Conservation (phyloP, 2,113 vertebrate genomes). For the Macrotis lagotis region DNA sequence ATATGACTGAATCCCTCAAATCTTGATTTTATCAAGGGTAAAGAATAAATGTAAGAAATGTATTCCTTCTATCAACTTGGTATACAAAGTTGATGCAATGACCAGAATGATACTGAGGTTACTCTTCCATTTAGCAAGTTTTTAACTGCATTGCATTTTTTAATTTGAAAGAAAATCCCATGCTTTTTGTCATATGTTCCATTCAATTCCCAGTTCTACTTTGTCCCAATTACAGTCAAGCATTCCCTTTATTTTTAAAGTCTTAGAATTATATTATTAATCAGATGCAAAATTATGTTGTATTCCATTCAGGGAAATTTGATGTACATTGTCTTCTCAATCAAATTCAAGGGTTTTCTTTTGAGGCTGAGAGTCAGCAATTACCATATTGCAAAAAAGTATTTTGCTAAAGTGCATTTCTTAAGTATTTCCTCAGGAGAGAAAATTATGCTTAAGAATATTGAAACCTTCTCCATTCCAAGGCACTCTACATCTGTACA, state of each 20-base stretch:
- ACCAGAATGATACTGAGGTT: not conserved
- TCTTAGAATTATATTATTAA: constrained; percentile 60
- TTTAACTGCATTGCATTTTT: not conserved
- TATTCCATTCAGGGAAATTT: constrained; percentile 33
- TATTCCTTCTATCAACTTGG: not conserved
- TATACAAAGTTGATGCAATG: not conserved
- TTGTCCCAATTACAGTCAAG: not conserved
- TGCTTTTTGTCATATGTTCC: constrained; percentile 17
- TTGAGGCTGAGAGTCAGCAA: constrained; percentile 55
- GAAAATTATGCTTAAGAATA: constrained; percentile 77
- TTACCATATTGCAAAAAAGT: constrained; percentile 27
- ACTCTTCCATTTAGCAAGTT: not conserved
- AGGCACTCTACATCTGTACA: constrained; percentile 73
- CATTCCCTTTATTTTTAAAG: constrained; percentile 22
- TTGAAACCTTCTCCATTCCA: constrained; percentile 72
- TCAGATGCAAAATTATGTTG: constrained; percentile 45
- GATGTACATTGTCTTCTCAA: constrained; percentile 51
- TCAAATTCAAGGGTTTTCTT: constrained; percentile 63
- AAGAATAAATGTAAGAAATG: constrained; percentile 16
- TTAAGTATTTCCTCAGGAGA: constrained; percentile 61
- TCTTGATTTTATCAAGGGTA: constrained; percentile 37
- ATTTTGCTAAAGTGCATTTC: constrained; percentile 43
- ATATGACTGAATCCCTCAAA: constrained; percentile 39
- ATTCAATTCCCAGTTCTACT: not conserved
- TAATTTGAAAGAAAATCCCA: constrained; percentile 33